Percentiles rank a stretch among this genome's conserved stretches.
Conservation (phyloP, 2,797 vertebrate genomes). For the Brachymystax lenok region DNA sequence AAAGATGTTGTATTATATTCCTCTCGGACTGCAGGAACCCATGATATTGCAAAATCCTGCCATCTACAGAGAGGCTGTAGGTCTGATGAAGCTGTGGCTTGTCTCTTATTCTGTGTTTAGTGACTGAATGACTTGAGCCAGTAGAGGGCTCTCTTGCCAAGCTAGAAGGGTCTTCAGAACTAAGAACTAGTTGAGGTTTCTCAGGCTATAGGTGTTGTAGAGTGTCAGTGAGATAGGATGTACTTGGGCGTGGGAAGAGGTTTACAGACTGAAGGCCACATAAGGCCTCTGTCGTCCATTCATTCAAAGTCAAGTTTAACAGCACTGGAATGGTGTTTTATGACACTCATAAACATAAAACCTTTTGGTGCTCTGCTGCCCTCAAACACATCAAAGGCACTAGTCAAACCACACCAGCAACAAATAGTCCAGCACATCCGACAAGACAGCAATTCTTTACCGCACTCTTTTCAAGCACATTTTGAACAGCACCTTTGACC, state of each 20-base stretch:
- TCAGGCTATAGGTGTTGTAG: background rate
- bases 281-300: slow-evolving; percentile 7
- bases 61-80: background rate
- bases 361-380: slow-evolving; percentile 16
- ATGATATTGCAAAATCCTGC: background rate
- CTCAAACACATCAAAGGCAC: slow-evolving; percentile 16
- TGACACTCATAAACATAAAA: slow-evolving; percentile 34
- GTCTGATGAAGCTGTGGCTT: background rate
- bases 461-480: background rate
- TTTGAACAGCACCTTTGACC: background rate
- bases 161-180: background rate
- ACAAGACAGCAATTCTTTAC: background rate
- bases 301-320: slow-evolving; percentile 42
- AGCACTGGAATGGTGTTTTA: slow-evolving; percentile 25
- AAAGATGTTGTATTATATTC: background rate
- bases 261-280: slow-evolving; percentile 19
- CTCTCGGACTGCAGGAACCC: background rate
- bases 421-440: background rate
- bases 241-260: background rate
- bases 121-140: background rate
- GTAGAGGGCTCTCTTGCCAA: background rate
- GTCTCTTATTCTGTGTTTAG: background rate
- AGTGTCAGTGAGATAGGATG: background rate
- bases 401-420: slow-evolving; percentile 8
- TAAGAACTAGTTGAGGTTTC: background rate